Base-by-base conservation (phyloP, 2,113 vertebrate species). In the Sebastes fasciatus region DNA sequence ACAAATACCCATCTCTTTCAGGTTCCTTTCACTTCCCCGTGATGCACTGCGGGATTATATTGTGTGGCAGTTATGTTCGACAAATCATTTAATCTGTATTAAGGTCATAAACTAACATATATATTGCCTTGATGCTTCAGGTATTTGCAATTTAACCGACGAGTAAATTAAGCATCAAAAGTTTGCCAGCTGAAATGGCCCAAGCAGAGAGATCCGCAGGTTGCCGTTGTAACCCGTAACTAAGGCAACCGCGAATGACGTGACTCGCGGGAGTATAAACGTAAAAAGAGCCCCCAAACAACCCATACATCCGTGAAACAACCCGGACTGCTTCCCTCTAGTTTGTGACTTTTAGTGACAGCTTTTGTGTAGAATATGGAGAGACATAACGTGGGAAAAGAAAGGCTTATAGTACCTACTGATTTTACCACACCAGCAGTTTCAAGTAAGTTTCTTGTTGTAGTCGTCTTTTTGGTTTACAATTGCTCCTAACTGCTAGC, bases 361-460 rank as follows among this genome's bases (percentile, higher is more conserved):
- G 11, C 10, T 11, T 6, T 14, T 42, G 9, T 55, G 3, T 26
- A 51, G 17, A 72, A 7, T 26, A 94, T 94, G 94, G 91, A 93
- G 51, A 76, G 40, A 76, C 77, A 46, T 2, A 72, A 68, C 16
- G 14, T 58, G 16, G 71, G 48, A 2, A 84, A 77, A 13, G 90
- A 93, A 62, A 93, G 82, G 48, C 91, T 95, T 1, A 77, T 80
- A 67, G 90, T 77, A 0, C 94, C 94, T 2, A 90, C 74, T 4
- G 93, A 95, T 8, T 95, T 94, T 60, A 86, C 75, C 0, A 67
- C 89, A 45, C 51, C 89, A 1, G 9, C 61, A 1, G 21, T n/a
- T 62, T 55, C 80, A 66, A 76, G 94, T 95, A 90, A 89, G 93
- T 86, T 60, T 0, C 2, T 7, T 11, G 2, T 58, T 23, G 0